A percentile compares a stretch with the other conserved stretches of the same genome.
Conservation (phyloP, 2,888 invertebrate genomes). For the Melieria omissa region DNA sequence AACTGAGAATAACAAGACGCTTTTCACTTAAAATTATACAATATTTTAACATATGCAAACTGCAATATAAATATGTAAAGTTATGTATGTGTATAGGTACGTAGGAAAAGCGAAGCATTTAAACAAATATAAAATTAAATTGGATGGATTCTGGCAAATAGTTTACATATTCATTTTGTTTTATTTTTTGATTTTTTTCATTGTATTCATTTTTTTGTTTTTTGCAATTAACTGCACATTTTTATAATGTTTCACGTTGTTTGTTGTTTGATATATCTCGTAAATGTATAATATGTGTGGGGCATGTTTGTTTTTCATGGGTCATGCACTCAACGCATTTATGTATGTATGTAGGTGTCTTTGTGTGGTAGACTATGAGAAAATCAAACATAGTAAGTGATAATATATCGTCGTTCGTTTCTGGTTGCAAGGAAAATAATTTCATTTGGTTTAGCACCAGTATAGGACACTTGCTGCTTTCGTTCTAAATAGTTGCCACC, state of each 20-base stretch:
- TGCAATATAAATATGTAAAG: neutral
- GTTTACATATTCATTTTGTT: neutral
- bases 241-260: slow-evolving; percentile 22
- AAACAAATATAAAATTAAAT: slow-evolving; percentile 24
- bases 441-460: slow-evolving; percentile 62
- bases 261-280: slow-evolving; percentile 23
- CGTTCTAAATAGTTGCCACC: slow-evolving; percentile 40
- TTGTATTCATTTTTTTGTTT: slow-evolving; percentile 17
- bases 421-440: slow-evolving; percentile 46
- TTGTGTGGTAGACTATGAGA: slow-evolving; percentile 12
- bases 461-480: slow-evolving; percentile 65
- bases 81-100: neutral
- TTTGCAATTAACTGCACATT: slow-evolving; percentile 7
- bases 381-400: slow-evolving; percentile 1
- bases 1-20: neutral
- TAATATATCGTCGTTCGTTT: slow-evolving; percentile 38
- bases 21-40: slow-evolving; percentile 4
- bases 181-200: slow-evolving; percentile 4
- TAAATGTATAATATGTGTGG: slow-evolving; percentile 27
- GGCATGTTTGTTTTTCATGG: slow-evolving; percentile 34
- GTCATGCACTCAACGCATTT: slow-evolving; percentile 41
- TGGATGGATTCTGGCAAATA: slow-evolving; percentile 27
- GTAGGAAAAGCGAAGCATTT: neutral
- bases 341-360: slow-evolving; percentile 24
- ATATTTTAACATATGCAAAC: neutral